phyloP scores from a whole-genome alignment of 1,140 invertebrate species.

The Idris sp. region DNA sequence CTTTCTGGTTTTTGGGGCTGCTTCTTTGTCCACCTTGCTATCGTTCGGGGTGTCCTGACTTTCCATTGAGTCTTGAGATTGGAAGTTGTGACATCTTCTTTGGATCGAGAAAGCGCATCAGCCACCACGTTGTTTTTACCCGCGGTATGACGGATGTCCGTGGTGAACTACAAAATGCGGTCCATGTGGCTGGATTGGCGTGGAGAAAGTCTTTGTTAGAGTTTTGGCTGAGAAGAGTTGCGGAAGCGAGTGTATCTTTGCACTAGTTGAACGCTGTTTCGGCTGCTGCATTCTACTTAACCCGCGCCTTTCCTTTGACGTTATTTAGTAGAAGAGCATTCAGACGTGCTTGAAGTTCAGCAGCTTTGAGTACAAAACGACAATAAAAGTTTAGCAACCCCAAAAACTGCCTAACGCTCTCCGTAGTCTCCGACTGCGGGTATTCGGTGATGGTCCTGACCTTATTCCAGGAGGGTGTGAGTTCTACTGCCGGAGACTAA shows the following conservation, averaged over 20 bases:
- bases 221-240: not conserved
- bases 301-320: not conserved
- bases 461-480: not conserved
- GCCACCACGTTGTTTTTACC: slow-evolving; percentile 7
- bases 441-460: not conserved
- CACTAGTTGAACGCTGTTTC: slow-evolving; percentile 69
- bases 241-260: slow-evolving; percentile 65
- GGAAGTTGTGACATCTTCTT: no score
- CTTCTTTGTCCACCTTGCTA: no score
- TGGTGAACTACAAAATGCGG: not conserved
- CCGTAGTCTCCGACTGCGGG: not conserved
- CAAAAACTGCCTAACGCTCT: not conserved
- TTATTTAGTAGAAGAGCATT: not conserved
- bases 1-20: no score
- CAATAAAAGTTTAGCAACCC: slow-evolving; percentile 10
- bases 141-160: slow-evolving; percentile 1
- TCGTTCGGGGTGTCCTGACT: no score
- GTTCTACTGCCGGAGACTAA: not conserved
- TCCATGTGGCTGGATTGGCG: not conserved
- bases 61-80: no score
- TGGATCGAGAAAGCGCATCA: slow-evolving; percentile 5
- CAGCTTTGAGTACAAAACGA: not conserved
- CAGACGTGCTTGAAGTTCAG: not conserved
- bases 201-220: not conserved
- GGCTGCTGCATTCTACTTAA: not conserved